Base-by-base conservation (phyloP, 2,888 invertebrate genomes). In the Spilosoma lubricipeda region DNA sequence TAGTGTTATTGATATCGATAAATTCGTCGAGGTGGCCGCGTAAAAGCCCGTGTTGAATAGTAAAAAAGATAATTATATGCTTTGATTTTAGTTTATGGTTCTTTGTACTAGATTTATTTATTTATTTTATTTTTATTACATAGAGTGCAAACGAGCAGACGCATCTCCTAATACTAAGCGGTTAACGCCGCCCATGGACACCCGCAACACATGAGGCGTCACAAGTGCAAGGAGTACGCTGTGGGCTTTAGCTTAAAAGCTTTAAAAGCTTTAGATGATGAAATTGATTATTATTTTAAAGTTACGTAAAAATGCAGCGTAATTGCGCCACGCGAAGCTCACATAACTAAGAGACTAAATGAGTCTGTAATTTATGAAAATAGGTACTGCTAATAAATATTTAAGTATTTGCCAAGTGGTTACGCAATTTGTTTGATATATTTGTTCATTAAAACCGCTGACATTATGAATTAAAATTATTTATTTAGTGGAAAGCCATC, bases 1-100 rank as follows among this genome's bases (percentile, higher is more conserved):
- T 66, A 74, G 59, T 74, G 64, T 48, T 69, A 42, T 56, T 39
- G 20, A 36, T 69, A 69, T 73, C 69, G 67, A 67, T 59, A 67
- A 63, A 59, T 42, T 63, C 20, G 63, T 70, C 45, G 63, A 42
- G 42, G 65, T 65, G 71, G 65, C 65, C 42, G 71, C 45, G 45
- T 65, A 56, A 56, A 69, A n/a, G 33, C 15, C 4, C 39, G 39
- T 66, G 30, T 63, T 63, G 56, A 52, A 36, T 69, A n/a, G 20
- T 42, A 70, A 63, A 42, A 63, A 30, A 70, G 42, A 45, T 33
- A 63, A 70, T 45, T 42, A 59, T 27, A 52, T 9, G 27, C 70
- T 70, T 63, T 63, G 59, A 70, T 70, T 39, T 63, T 42, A 20
- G 30, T 70, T 27, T 59, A 59, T 59, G 39, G 13, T 33, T 52